A percentile compares a stretch with the other conserved stretches of the same genome.
Conservation (phyloP, 2,797 vertebrate genomes). For the Silurus lanzhouensis region DNA sequence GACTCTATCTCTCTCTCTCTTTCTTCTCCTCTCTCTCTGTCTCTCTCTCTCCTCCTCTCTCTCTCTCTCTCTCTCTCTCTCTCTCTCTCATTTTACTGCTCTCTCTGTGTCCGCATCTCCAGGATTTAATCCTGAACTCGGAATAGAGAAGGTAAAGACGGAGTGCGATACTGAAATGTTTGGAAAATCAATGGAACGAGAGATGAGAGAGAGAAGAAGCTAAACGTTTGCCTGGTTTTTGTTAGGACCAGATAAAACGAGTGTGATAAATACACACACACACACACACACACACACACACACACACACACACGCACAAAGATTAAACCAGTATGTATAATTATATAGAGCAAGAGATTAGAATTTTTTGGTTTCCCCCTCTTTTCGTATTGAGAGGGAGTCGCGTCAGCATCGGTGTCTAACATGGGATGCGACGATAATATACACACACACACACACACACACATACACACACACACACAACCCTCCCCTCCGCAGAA, state of each 20-base stretch:
- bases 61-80: slow-evolving; percentile 40
- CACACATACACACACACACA: neutral
- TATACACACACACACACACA: neutral
- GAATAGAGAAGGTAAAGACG: slow-evolving; percentile 54
- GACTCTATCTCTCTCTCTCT: slow-evolving; percentile 72
- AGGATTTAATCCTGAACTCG: slow-evolving; percentile 63
- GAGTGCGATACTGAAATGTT: slow-evolving; percentile 57
- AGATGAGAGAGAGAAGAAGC: slow-evolving; percentile 59
- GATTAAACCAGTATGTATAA: slow-evolving; percentile 64
- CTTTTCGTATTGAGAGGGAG: slow-evolving; percentile 57
- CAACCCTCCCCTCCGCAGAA: neutral
- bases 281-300: slow-evolving; percentile 53
- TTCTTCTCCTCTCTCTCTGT: slow-evolving; percentile 72
- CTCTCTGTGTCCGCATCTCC: slow-evolving; percentile 78
- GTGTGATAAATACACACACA: slow-evolving; percentile 66
- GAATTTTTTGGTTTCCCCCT: slow-evolving; percentile 59
- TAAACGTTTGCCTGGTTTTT: slow-evolving; percentile 69
- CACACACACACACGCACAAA: slow-evolving; percentile 55
- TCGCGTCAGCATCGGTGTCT: slow-evolving; percentile 38
- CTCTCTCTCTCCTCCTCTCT: slow-evolving; percentile 68
- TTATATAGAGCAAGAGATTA: slow-evolving; percentile 72
- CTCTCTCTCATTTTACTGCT: slow-evolving; percentile 74
- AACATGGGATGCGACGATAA: slow-evolving; percentile 44
- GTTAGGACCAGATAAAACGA: slow-evolving; percentile 72
- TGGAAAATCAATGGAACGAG: slow-evolving; percentile 26